phyloP scores from a whole-genome alignment of 2,113 vertebrate species.

The Ginglymostoma cirratum region DNA sequence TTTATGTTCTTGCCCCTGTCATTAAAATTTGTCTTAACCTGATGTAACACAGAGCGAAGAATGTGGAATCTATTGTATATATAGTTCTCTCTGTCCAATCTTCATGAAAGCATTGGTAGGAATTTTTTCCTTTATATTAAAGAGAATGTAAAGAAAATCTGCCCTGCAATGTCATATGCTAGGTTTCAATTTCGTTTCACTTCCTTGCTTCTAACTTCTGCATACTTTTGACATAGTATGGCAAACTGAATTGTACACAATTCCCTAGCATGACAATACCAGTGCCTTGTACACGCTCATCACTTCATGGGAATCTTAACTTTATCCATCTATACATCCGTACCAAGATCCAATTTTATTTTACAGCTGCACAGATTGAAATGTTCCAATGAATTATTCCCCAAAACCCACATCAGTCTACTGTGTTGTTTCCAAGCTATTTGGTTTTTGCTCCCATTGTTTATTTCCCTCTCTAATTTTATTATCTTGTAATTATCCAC shows the following conservation, averaged over 20 bases:
- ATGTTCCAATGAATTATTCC: too few species aligned
- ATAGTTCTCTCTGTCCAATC: neutral
- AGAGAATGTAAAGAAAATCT: neutral
- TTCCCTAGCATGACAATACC: neutral
- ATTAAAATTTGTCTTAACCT: neutral
- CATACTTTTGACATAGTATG: too few species aligned
- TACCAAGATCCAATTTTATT: too few species aligned
- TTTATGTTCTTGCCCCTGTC: neutral
- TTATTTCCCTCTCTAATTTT: too few species aligned
- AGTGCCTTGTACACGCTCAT: neutral
- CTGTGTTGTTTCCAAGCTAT: too few species aligned
- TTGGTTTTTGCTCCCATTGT: too few species aligned
- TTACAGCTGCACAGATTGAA: too few species aligned
- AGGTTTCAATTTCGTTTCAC: neutral
- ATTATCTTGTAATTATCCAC: neutral
- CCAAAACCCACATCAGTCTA: too few species aligned
- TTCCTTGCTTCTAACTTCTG: neutral
- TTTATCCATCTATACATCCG: too few species aligned
- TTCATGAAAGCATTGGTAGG: neutral
- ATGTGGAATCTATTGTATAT: neutral
- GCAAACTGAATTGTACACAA: neutral
- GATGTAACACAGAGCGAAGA: neutral
- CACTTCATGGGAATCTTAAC: neutral
- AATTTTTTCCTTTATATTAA: neutral
- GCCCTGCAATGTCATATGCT: neutral